phyloP scores from a whole-genome alignment of 2,113 vertebrate genomes.

The Megaceryle maxima region DNA sequence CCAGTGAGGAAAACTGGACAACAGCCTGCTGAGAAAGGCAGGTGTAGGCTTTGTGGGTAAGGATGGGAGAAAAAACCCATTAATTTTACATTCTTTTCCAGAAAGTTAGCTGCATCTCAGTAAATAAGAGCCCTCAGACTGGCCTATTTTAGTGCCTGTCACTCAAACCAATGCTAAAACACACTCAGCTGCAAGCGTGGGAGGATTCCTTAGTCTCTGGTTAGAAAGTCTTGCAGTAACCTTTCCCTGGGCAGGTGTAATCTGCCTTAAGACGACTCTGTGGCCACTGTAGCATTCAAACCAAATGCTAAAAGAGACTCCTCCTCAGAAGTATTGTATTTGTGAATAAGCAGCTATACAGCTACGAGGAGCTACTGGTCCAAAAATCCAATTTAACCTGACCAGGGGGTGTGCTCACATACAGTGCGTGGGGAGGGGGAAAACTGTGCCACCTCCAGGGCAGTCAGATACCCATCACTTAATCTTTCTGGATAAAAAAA shows the following conservation, averaged over 20 bases:
- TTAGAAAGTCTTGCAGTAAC: background rate
- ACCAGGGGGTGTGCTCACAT: background rate
- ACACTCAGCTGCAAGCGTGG: background rate
- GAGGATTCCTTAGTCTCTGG: background rate
- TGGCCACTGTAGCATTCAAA: background rate
- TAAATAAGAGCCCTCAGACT: background rate
- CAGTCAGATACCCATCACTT: background rate
- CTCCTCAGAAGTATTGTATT: fast-evolving
- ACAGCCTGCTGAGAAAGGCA: background rate
- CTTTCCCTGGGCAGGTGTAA: background rate
- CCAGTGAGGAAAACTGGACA: background rate
- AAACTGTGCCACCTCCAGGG: background rate
- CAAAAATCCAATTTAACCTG: background rate
- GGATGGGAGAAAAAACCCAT: background rate
- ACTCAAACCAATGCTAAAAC: background rate
- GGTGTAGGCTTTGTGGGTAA: background rate
- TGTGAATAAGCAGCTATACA: background rate
- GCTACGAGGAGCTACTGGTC: background rate
- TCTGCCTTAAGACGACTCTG: background rate
- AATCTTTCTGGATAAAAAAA: background rate
- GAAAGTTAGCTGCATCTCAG: background rate
- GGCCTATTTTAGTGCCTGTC: background rate
- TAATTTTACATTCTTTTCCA: background rate
- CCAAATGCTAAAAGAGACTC: background rate
- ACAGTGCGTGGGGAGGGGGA: background rate